Conservation (phyloP, 2,113 vertebrate species). For the Hippocampus guttulatus region DNA sequence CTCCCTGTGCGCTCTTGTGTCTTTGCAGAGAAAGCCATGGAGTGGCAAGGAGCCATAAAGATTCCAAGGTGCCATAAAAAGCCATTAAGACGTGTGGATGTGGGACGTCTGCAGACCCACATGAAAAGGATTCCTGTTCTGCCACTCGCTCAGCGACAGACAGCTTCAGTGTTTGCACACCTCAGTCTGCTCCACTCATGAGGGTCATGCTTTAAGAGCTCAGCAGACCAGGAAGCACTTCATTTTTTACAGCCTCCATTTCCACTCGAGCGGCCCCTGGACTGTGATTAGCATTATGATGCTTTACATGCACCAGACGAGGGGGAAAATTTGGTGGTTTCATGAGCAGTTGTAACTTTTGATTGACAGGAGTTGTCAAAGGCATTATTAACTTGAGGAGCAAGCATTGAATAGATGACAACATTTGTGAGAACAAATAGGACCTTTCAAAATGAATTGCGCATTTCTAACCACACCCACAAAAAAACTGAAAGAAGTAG, state of each 20-base stretch:
- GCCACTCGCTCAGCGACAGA: constrained; percentile 46
- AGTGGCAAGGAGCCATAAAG: constrained; percentile 69
- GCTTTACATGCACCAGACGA: constrained; percentile 12
- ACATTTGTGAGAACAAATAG: neutral
- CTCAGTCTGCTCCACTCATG: constrained; percentile 36
- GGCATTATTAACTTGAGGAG: neutral
- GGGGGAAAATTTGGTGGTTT: constrained; percentile 20
- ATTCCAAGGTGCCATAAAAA: constrained; percentile 73
- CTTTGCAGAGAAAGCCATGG: constrained; percentile 55
- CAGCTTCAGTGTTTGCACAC: constrained; percentile 47
- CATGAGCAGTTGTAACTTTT: neutral
- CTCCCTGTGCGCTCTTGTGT: constrained; percentile 40
- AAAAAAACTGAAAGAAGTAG: too few species aligned
- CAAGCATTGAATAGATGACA: neutral
- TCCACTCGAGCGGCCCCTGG: constrained; percentile 39
- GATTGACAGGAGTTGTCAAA: constrained; percentile 5
- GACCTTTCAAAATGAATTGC: too few species aligned
- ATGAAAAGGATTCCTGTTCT: constrained; percentile 69
- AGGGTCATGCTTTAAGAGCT: constrained; percentile 46
- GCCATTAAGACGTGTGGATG: constrained; percentile 64
- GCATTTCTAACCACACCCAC: too few species aligned
- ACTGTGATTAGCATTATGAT: constrained; percentile 29
- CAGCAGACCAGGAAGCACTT: constrained; percentile 66
- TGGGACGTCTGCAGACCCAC: constrained; percentile 56
- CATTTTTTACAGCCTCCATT: constrained; percentile 54